phyloP scores from a whole-genome alignment of 2,888 invertebrate species.

The Drosophila merina region DNA sequence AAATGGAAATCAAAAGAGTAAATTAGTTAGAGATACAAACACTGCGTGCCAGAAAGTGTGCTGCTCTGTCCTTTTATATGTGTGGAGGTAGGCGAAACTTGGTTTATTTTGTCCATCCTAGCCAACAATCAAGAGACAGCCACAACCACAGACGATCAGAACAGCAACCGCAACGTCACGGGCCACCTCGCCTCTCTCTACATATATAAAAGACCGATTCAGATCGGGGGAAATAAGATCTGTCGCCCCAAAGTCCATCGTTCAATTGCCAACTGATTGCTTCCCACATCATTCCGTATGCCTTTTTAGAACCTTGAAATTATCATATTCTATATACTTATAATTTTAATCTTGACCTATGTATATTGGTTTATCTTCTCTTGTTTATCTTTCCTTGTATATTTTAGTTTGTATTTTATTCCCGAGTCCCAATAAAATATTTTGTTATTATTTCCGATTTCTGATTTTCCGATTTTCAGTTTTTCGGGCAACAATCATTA shows the following conservation, averaged over 20 bases:
- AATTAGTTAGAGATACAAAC: slow-evolving; percentile 24
- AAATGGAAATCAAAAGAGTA: slow-evolving; percentile 46
- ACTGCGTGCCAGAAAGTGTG: slow-evolving; percentile 63
- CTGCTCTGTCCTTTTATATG: slow-evolving; percentile 82
- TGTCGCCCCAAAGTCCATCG: slow-evolving; percentile 76
- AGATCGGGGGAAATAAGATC: slow-evolving; percentile 35
- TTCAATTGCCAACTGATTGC: slow-evolving; percentile 84
- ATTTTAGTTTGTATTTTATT: slow-evolving; percentile 44
- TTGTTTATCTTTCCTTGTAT: slow-evolving; percentile 24
- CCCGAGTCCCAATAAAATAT: slow-evolving; percentile 48
- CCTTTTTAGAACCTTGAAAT: slow-evolving; percentile 82
- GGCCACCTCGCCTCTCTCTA: slow-evolving; percentile 58
- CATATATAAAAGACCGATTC: slow-evolving; percentile 54
- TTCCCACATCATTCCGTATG: slow-evolving; percentile 85
- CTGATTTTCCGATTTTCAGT: slow-evolving; percentile 11
- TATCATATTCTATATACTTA: slow-evolving; percentile 51
- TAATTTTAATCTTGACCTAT: slow-evolving; percentile 22
- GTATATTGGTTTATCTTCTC: slow-evolving; percentile 30
- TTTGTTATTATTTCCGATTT: slow-evolving; percentile 28
- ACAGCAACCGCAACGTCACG: slow-evolving; percentile 16
- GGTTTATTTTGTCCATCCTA: slow-evolving; percentile 53
- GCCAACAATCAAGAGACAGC: slow-evolving; percentile 69
- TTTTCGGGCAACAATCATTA: slow-evolving; percentile 60
- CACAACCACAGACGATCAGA: slow-evolving; percentile 15
- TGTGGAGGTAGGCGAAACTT: slow-evolving; percentile 72